These are phyloP conservation scores for Lepidurus packardi DNA, from an alignment of 1,140 invertebrate species.

Conservation along the genomic window DNA sequence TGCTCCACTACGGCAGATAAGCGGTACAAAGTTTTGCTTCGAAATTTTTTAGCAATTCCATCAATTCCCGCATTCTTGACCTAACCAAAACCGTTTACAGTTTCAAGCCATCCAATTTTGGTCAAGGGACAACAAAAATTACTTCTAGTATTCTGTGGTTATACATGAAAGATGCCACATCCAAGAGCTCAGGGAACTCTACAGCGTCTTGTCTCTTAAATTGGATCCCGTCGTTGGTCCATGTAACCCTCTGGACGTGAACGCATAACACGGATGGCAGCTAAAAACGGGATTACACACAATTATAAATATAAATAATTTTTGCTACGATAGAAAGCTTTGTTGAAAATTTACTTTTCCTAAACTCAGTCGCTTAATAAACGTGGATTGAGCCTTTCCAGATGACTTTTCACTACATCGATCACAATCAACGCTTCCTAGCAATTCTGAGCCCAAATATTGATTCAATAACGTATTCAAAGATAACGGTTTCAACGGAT, in stretches of 20 bases:
- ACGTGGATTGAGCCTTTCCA: conserved; percentile 49
- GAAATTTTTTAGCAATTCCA: conserved; percentile 45
- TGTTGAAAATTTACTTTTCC: conserved; percentile 60
- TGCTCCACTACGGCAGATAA: conserved; percentile 83
- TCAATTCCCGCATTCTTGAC: conserved; percentile 40
- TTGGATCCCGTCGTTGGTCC: conserved; percentile 64
- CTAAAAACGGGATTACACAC: conserved; percentile 46
- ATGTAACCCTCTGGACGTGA: conserved; percentile 78
- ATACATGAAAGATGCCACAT: conserved; percentile 63
- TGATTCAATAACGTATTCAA: conserved; percentile 65
- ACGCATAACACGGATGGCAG: conserved; percentile 73
- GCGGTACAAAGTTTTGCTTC: conserved; percentile 55
- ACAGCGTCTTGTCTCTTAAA: conserved; percentile 80
- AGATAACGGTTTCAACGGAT: conserved; percentile 52
- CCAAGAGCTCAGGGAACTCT: conserved; percentile 73
- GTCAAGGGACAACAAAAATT: conserved; percentile 28
- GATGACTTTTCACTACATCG: conserved; percentile 56
- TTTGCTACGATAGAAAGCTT: conserved; percentile 26
- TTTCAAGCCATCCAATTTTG: conserved; percentile 42
- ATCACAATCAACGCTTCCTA: conserved; percentile 75
- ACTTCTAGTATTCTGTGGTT: conserved; percentile 50
- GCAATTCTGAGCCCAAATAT: conserved; percentile 74
- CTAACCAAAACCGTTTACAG: conserved; percentile 40
- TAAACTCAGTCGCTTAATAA: conserved; percentile 75
- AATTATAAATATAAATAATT: conserved; percentile 33